Evolutionary conservation across 2,888 invertebrate species (phyloP).

Genomic region (Drosophila hamatofila): DNA sequence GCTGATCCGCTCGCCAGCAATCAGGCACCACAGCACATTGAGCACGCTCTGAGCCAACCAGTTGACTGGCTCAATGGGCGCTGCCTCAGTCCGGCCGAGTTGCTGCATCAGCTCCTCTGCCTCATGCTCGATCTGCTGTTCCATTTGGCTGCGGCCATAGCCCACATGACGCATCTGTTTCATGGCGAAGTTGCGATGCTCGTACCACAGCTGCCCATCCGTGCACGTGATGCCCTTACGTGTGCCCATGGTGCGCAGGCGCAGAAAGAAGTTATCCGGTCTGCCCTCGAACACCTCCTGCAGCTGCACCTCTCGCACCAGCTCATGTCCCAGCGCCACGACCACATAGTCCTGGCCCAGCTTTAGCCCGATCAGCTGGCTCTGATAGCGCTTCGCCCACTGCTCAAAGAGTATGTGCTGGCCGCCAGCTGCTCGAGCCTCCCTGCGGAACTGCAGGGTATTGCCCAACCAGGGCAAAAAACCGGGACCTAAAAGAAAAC

Average conservation of each 20-base stretch:
- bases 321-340: slow-evolving; percentile 86
- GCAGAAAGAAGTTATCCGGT: slow-evolving; percentile 89
- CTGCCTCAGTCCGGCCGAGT: slow-evolving; percentile 64
- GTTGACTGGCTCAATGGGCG: slow-evolving; percentile 81
- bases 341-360: slow-evolving; percentile 87
- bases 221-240: slow-evolving; percentile 87
- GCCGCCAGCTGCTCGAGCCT: slow-evolving; percentile 84
- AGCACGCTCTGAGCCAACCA: slow-evolving; percentile 87
- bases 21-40: slow-evolving; percentile 89
- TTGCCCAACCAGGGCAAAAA: slow-evolving; percentile 84
- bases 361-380: slow-evolving; percentile 87
- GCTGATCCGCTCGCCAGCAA: slow-evolving; percentile 86
- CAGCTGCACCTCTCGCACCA: slow-evolving; percentile 86
- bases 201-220: slow-evolving; percentile 87
- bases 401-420: slow-evolving; percentile 86
- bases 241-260: slow-evolving; percentile 88
- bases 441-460: slow-evolving; percentile 79
- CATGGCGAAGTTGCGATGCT: slow-evolving; percentile 87
- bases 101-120: slow-evolving; percentile 84
- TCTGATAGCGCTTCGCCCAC: slow-evolving; percentile 86
- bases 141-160: slow-evolving; percentile 87
- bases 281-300: slow-evolving; percentile 88
- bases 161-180: slow-evolving; percentile 87
- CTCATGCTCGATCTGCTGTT: slow-evolving; percentile 87
- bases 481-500: slow-evolving; percentile 75